Evolutionary conservation across 2,888 invertebrate genomes (phyloP).

Genomic region (Cephonodes hylas): DNA sequence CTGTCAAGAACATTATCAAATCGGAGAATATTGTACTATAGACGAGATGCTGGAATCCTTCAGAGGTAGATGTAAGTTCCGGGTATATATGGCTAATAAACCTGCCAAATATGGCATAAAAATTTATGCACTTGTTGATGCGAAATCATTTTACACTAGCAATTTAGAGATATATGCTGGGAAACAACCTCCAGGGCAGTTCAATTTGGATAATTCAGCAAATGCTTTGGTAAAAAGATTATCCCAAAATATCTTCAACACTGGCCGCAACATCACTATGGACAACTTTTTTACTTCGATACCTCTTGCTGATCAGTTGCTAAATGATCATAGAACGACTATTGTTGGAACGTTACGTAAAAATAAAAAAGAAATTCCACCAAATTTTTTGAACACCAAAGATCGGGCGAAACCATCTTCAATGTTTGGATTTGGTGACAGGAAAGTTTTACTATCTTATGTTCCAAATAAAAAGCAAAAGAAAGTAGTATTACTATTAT

Average conservation of each 20-base stretch:
- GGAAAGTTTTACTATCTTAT: conserved; percentile 22
- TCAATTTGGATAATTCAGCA: conserved; percentile 18
- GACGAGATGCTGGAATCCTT: conserved; percentile 23
- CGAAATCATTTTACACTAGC: conserved; percentile 21
- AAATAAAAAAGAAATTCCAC: conserved; percentile 22
- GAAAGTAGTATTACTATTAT: conserved; percentile 30
- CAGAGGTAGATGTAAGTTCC: conserved; percentile 20
- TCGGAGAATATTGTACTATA: conserved; percentile 19
- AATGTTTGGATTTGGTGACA: conserved; percentile 20
- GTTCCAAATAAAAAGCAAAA: conserved; percentile 30
- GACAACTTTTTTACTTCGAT: conserved; percentile 25
- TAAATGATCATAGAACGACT: conserved; percentile 17
- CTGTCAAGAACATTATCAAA: background rate
- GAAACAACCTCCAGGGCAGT: conserved; percentile 21
- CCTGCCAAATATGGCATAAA: conserved; percentile 25
- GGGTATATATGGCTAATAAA: conserved; percentile 23
- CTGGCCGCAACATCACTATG: conserved; percentile 23
- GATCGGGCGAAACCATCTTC: conserved; percentile 15
- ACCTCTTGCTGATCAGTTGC: conserved; percentile 19
- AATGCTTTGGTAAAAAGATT: conserved; percentile 20
- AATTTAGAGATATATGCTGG: conserved; percentile 24
- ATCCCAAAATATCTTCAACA: conserved; percentile 16
- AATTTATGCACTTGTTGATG: conserved; percentile 20
- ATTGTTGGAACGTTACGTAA: conserved; percentile 17
- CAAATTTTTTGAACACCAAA: conserved; percentile 15